Evolutionary conservation across 2,113 vertebrate genomes (phyloP).

Genomic region (Stomatorhinus ivindoensis): DNA sequence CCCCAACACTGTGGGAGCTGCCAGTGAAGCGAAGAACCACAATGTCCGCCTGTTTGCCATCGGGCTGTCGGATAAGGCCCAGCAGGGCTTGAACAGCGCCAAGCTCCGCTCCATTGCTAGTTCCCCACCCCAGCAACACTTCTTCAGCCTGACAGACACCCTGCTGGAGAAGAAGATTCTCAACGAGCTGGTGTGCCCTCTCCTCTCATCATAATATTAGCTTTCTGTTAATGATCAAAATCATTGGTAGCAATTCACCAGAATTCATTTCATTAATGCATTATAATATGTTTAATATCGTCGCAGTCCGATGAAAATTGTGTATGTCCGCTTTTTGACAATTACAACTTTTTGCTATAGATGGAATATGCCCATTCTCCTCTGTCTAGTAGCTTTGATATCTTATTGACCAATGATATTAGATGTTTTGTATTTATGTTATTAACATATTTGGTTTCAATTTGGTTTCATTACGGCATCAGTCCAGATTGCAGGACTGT

Average conservation of each 20-base stretch:
- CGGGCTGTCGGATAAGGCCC: constrained; percentile 50
- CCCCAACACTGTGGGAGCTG: constrained; percentile 59
- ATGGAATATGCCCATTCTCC: neutral
- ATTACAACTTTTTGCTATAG: neutral
- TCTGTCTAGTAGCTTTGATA: neutral
- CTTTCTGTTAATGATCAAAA: neutral
- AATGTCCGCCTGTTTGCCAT: constrained; percentile 72
- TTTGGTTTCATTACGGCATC: neutral
- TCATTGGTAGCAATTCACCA: neutral
- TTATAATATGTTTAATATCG: neutral
- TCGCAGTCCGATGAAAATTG: neutral
- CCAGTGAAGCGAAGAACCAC: constrained; percentile 62
- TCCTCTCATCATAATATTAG: neutral
- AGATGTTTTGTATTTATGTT: neutral
- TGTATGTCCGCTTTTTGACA: neutral
- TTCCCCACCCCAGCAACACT: constrained; percentile 48
- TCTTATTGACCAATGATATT: neutral
- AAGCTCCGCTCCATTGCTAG: constrained; percentile 70
- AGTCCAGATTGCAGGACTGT: neutral
- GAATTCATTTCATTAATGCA: neutral
- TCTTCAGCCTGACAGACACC: constrained; percentile 66
- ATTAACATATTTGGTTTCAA: neutral
- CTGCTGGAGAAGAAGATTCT: constrained; percentile 56
- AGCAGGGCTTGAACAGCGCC: constrained; percentile 40
- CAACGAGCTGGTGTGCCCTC: constrained; percentile 52